Base-by-base conservation (phyloP, 2,797 vertebrate species). In the Philypnodon macrostomus region DNA sequence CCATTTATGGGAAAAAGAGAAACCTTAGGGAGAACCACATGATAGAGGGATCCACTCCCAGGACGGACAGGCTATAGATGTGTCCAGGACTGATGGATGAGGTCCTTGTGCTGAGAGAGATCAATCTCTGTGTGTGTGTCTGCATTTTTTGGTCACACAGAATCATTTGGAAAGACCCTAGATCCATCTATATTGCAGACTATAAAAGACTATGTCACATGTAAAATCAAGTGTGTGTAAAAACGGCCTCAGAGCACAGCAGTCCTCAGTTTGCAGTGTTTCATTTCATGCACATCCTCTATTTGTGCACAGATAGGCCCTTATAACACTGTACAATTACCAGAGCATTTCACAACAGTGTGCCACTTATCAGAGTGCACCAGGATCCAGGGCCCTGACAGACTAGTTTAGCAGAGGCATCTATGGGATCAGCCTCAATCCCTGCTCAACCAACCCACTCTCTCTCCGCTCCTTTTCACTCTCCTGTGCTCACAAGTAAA, bases 301-400 rank as follows among this genome's bases (percentile, higher is more conserved):
- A 53, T 57, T 63, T 40, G 45, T 62, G 72, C 73, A 69, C 68
- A 73, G 67, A 77, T 76, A 75, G 67, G 41, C 49, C 51, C 57
- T 55, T 54, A 63, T 68, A 73, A 53, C 69, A 53, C 52, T 54
- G 32, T 58, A 46, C 44, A 61, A 78, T 74, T 73, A 66, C 47
- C 47, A 59, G 48, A 57, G 65, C 75, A 40, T 74, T 67, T 70
- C 73, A 33, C 65, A 57, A 48, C 76, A 64, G 63, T 63, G 63
- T 70, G 51, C 7, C 61, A 80, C 62, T 88, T 88, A 85, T 80
- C 80, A 67, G 61, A 69, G 49, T 0, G 27, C 54, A 63, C 60
- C 77, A 72, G 74, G 62, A 73, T 80, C 74, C 58, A 62, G 59
- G 58, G 26, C 42, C 50, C 66, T 83, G 68, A 70, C 78, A 73